Base-by-base conservation (phyloP, 2,888 invertebrate species). In the Ormyrus labotus region DNA sequence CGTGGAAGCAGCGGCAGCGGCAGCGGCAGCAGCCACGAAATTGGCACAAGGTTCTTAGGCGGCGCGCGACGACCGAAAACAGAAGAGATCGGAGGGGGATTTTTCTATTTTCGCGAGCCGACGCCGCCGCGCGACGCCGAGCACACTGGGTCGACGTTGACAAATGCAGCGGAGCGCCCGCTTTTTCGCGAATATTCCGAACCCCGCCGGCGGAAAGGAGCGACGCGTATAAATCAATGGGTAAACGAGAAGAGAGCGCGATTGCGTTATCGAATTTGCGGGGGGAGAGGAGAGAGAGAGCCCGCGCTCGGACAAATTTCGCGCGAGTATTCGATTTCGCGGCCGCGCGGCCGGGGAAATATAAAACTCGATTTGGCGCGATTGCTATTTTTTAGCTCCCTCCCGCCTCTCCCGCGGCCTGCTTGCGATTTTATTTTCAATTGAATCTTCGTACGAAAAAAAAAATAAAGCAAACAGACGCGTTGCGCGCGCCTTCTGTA, bases 11-110 rank as follows among this genome's bases (percentile, higher is more conserved):
- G 34, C 19, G 84, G 85, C 87, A 87, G 85, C 34, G 77, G 34
- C 34, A 4, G 34, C 19, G 84, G 85, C 87, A 87, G 85, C 34
- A 34, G 55, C 3, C 48, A 47, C 84, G 86, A 86, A 90, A 90
- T 89, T 89, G 88, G 89, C 88, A 88, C 89, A 87, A 89, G 87
- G 86, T 87, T 87, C 83, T 81, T 83, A 83, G 58, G 48, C 58
- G 60, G 10, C 84, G n/a, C 73, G 57, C 84, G 85, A 83, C 81
- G 79, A 78, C 69, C 80, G 75, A 82, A 82, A 82, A 78, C 81
- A 74, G 69, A 79, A 74, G 34, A 34, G 73, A 74, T 73, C 68
- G 78, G 69, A 73, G 11, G 71, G 53, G 72, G 81, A 82, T 82
- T 83, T 81, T 78, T 78, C 72, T 71, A 78, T 78, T 72, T 77